phyloP scores from a whole-genome alignment of 2,113 vertebrate genomes.

The Tringa solitaria region DNA sequence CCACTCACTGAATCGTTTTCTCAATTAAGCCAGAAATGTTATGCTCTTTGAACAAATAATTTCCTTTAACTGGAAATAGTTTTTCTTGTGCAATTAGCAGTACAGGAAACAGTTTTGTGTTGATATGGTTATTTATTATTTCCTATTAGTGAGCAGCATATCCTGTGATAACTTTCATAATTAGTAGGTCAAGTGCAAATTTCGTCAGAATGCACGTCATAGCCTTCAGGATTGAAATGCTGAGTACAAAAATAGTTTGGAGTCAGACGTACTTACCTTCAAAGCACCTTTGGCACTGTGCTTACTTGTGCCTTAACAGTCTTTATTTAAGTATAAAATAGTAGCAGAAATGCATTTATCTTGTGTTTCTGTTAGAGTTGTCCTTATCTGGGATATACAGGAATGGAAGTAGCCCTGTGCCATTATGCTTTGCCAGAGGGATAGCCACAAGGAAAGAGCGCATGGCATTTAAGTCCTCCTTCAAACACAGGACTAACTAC shows the following conservation, averaged over 20 bases:
- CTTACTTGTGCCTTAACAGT: not conserved
- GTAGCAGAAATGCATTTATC: not conserved
- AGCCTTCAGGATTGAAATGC: not conserved
- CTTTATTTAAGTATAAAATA: not conserved
- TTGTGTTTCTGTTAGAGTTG: not conserved
- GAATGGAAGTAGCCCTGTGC: not conserved
- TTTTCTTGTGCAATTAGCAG: constrained; percentile 56
- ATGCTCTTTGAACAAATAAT: constrained; percentile 49
- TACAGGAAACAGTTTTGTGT: constrained; percentile 64
- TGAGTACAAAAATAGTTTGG: not conserved
- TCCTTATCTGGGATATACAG: not conserved
- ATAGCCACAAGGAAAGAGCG: not conserved
- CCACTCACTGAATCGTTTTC: constrained; percentile 22
- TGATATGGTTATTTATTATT: constrained; percentile 69
- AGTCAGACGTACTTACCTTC: not conserved
- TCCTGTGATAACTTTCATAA: constrained; percentile 54
- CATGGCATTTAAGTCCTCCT: not conserved
- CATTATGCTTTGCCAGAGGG: not conserved
- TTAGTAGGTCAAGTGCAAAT: constrained; percentile 5
- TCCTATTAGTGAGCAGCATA: constrained; percentile 62
- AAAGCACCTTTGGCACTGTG: not conserved
- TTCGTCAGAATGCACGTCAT: not conserved
- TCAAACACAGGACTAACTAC: not conserved
- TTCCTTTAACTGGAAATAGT: constrained; percentile 50
- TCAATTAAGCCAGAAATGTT: constrained; percentile 37